Base-by-base conservation (phyloP, 1,140 invertebrate genomes). In the Arion vulgaris region DNA sequence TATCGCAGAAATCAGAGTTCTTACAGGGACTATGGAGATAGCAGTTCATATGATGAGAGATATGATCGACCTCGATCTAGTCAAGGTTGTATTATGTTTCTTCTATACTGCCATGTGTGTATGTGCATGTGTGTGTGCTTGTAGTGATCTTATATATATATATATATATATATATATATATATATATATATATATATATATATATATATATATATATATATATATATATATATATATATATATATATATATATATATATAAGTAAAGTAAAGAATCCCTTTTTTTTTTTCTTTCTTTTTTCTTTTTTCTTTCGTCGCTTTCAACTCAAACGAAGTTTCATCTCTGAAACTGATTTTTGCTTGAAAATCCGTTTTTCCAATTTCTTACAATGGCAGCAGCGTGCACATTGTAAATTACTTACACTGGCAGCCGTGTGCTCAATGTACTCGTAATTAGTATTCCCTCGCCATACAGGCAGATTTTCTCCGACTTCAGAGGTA, bases 41-140 rank as follows among this genome's bases (percentile, higher is more conserved):
- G 76, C 32, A 19, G 19, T 49, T 86, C 87, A 69, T 86, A 87
- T 82, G 86, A 89, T 82, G 89, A 89, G 51, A 53, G 81, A 85
- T 90, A 90, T 68, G 87, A 90, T n/a, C 82, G 91, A 32, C 89
- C 91, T 38, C 83, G 87, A 66, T 91, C 91, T n/a, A 83, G 90
- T 73, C 86, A 88, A 57, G 89, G 78, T 84, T 32, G 66, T 71
- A 17, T n/a, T 11, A 11, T 19, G 23, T 57, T 15, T 57, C 45
- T 57, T 57, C 23, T 23, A 4, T 57, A 57, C 15, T 23, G 26
- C 23, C 9, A 19, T 57, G 9, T 57, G 2, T 57, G 5, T 57
- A 57, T 19, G 23, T 23, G 53, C 15, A n/a, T 5, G 9, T 57
- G 9, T 11, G 9, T 19, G 19, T 19, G 53, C 9, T 57, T 19